These are phyloP conservation scores for Brachycybe producta DNA, from an alignment of 2,888 invertebrate genomes.

Conservation along the genomic window DNA sequence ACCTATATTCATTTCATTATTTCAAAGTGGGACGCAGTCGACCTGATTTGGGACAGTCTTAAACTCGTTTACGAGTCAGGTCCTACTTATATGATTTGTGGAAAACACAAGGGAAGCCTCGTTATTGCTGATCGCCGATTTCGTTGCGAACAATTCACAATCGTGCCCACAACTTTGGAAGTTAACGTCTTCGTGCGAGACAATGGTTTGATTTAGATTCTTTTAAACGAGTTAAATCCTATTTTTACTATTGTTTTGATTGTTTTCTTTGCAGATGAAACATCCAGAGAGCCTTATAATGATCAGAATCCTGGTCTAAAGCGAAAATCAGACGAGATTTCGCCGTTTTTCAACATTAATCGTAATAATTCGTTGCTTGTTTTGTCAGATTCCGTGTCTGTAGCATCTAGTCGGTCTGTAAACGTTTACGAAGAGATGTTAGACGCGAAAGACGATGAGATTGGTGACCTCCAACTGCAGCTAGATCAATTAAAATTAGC, in stretches of 20 bases:
- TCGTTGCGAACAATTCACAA: slow-evolving; percentile 15
- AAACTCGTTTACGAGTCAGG: slow-evolving; percentile 16
- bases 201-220: background rate
- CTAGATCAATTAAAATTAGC: slow-evolving; percentile 1
- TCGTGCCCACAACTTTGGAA: slow-evolving; percentile 15
- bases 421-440: slow-evolving; percentile 12
- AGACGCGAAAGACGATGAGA: slow-evolving; percentile 4
- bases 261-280: background rate
- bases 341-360: no score
- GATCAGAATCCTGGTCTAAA: no score
- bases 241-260: no score
- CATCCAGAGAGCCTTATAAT: no score
- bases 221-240: background rate
- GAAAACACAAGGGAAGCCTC: slow-evolving; percentile 10
- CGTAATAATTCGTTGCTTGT: no score
- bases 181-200: slow-evolving; percentile 13
- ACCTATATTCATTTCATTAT: no score
- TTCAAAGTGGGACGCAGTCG: slow-evolving; percentile 3
- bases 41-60: slow-evolving; percentile 17
- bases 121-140: slow-evolving; percentile 11
- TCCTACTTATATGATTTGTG: slow-evolving; percentile 8
- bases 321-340: no score
- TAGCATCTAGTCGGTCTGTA: background rate
- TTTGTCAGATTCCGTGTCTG: no score
- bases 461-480: background rate